Evolutionary conservation across 2,113 vertebrate genomes (phyloP).

Genomic region (Caranx melampygus): DNA sequence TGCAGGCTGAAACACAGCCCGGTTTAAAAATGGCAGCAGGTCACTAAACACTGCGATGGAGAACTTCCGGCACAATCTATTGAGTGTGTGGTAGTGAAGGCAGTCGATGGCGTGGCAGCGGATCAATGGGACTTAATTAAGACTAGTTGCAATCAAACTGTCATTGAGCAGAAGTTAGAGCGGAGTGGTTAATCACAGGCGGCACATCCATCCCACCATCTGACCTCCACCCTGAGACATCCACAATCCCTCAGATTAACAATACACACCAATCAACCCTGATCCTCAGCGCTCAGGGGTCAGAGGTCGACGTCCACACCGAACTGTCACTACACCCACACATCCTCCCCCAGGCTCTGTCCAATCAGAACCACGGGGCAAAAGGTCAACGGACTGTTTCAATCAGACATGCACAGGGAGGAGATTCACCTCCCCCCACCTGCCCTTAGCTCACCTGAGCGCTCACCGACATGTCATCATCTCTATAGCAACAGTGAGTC

Average conservation of each 20-base stretch:
- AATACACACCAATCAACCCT: slow-evolving; percentile 17
- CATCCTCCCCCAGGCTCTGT: neutral
- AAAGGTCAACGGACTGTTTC: slow-evolving; percentile 6
- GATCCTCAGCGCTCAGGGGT: neutral
- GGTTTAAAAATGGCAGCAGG: neutral
- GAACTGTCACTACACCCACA: neutral
- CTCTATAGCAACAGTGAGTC: too few relatives aligned
- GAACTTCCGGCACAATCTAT: slow-evolving; percentile 34
- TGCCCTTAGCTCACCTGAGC: neutral
- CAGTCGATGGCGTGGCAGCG: slow-evolving; percentile 31
- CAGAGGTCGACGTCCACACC: slow-evolving; percentile 10
- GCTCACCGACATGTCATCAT: neutral
- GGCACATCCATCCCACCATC: neutral
- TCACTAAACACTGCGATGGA: neutral
- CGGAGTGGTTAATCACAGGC: neutral
- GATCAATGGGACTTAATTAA: slow-evolving; percentile 58
- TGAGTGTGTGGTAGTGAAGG: neutral
- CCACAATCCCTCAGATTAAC: slow-evolving; percentile 24
- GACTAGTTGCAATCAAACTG: slow-evolving; percentile 8
- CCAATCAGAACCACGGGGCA: slow-evolving; percentile 24
- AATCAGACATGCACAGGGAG: too few relatives aligned
- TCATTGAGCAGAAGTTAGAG: neutral
- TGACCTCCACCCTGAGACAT: neutral
- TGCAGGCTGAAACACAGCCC: too few relatives aligned
- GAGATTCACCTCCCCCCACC: neutral